Evolutionary conservation across 1,140 invertebrate genomes (phyloP).

Genomic region (Polypedilum pembai): DNA sequence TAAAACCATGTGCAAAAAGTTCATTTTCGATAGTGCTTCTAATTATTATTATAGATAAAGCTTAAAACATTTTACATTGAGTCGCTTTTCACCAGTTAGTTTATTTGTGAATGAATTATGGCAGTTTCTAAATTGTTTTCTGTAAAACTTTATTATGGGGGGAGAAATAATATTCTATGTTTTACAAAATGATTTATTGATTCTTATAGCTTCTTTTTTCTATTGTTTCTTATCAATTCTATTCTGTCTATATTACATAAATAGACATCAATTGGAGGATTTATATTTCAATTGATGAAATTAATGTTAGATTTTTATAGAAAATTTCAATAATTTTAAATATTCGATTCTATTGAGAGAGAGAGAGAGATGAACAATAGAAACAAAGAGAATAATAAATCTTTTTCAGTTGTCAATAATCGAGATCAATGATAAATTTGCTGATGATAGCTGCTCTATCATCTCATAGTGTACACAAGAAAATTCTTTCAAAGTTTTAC

Average conservation of each 20-base stretch:
- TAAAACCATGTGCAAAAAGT: constrained; percentile 12
- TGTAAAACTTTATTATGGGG: neutral
- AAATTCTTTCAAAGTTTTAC: neutral
- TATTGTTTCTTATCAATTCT: neutral
- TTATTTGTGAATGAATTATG: neutral
- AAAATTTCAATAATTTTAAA: neutral
- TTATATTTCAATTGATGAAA: neutral
- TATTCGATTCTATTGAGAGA: neutral
- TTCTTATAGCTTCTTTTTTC: constrained; percentile 9
- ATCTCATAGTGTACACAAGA: neutral
- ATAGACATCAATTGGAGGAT: neutral
- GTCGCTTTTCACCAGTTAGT: too few species aligned
- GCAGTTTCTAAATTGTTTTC: constrained; percentile 18
- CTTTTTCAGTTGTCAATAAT: constrained; percentile 13
- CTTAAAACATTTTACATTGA: neutral
- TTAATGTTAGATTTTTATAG: neutral
- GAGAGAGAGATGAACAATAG: neutral
- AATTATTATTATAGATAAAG: constrained; percentile 13
- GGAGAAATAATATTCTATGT: neutral
- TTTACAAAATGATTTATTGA: constrained; percentile 19
- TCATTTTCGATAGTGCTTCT: neutral
- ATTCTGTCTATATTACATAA: neutral
- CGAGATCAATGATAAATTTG: neutral
- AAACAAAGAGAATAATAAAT: constrained; percentile 4
- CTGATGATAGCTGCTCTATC: neutral